Evolutionary conservation across 2,888 invertebrate genomes (phyloP).

Genomic region (Tiliacea aurago): DNA sequence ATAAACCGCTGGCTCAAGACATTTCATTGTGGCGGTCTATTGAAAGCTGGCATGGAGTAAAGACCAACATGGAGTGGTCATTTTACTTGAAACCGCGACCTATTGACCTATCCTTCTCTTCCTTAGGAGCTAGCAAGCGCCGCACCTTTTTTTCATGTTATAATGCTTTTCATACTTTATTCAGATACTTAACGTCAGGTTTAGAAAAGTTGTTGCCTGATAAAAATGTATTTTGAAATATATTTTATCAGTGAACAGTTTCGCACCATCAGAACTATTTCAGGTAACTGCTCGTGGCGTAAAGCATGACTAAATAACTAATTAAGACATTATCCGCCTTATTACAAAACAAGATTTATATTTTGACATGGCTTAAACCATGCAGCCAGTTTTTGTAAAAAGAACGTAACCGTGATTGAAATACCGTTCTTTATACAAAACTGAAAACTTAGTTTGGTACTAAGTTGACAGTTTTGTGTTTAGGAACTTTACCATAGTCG

Average conservation of each 20-base stretch:
- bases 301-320: neutral
- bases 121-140: neutral
- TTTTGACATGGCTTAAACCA: too few relatives aligned
- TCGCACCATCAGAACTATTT: neutral
- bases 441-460: too few relatives aligned
- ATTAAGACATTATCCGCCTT: too few relatives aligned
- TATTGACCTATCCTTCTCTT: neutral
- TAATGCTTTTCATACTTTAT: neutral
- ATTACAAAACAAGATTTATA: too few relatives aligned
- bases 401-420: too few relatives aligned
- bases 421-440: too few relatives aligned
- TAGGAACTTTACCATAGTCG: too few relatives aligned
- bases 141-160: neutral
- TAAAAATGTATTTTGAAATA: neutral
- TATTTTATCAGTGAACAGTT: neutral
- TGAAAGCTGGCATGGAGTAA: slow-evolving; percentile 7
- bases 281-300: neutral
- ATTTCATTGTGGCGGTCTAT: slow-evolving; percentile 33
- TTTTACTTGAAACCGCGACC: neutral
- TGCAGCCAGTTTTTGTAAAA: too few relatives aligned
- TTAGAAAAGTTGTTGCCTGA: neutral
- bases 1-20: slow-evolving; percentile 46
- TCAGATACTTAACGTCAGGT: neutral
- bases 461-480: too few relatives aligned
- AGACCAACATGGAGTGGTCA: neutral